Base-by-base conservation (phyloP, 2,888 invertebrate species). In the Drosophila limbata region DNA sequence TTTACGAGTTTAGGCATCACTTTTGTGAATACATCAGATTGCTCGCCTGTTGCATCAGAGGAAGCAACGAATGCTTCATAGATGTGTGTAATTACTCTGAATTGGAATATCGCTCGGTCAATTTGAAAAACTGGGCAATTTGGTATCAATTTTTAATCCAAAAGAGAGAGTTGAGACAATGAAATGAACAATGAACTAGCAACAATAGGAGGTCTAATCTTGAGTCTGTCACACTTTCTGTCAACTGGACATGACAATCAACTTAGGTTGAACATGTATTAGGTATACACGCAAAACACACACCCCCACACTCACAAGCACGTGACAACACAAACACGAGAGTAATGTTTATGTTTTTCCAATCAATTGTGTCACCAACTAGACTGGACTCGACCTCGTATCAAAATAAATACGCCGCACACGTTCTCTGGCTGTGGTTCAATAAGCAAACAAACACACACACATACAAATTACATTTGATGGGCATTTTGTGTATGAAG, bases 301-400 rank as follows among this genome's bases (percentile, higher is more conserved):
- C 42, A 40, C 33, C 28, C n/a, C 17, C 9, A 47, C 35, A 56
- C 55, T 25, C 39, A n/a, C 47, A 42, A 40, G 48, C 10, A 50
- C 19, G 15, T 21, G 11, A 50, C 35, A 52, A 44, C 44, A 47
- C 33, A 61, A 52, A 66, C 64, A 61, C 42, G 56, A 10, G 52
- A 66, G 40, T 47, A 68, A 74, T 84, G 81, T 73, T 84, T 73
- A 69, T 82, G 69, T 86, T 81, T 71, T 86, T 77, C 62, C 73
- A 80, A 86, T 84, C 87, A 84, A 82, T 82, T 86, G 71, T 77
- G 81, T 77, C 77, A 69, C 69, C 61, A 83, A 84, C 59, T 70
- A 62, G 63, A 68, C 57, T 61, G 44, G 53, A 64, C 59, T 56
- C 17, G 39, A 31, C 19, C 33, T 44, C 59, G 42, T 74, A 68